Evolutionary conservation across 1,140 invertebrate species (phyloP).

Genomic region (Chironomus tepperi): DNA sequence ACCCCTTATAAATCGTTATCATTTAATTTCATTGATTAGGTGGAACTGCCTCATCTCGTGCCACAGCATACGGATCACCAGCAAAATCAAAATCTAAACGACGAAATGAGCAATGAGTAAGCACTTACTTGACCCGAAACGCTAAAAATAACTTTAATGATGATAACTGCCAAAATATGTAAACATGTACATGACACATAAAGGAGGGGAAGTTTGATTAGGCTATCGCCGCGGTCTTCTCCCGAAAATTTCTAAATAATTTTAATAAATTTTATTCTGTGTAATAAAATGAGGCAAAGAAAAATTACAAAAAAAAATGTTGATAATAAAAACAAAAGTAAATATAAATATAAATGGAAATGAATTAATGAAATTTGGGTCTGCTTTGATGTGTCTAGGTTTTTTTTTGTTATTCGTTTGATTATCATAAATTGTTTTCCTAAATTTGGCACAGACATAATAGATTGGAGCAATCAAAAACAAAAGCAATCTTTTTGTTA

Average conservation of each 20-base stretch:
- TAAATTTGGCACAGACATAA: no score
- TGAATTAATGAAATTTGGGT: not conserved
- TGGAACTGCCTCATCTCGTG: slow-evolving; percentile 57
- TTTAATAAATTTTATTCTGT: not conserved
- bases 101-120: not conserved
- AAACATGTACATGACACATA: not conserved
- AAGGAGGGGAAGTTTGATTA: not conserved
- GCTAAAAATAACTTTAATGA: not conserved
- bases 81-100: slow-evolving; percentile 25
- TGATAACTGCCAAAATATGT: not conserved
- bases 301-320: slow-evolving; percentile 1
- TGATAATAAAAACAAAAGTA: slow-evolving; percentile 1
- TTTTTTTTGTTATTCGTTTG: no score
- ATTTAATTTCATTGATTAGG: not conserved
- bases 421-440: not conserved
- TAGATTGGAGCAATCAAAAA: no score
- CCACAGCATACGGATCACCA: slow-evolving; percentile 54
- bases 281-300: not conserved
- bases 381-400: not conserved
- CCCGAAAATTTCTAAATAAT: not conserved
- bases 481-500: no score
- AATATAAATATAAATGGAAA: no score
- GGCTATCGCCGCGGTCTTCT: not conserved
- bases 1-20: no score
- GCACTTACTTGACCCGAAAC: not conserved